Evolutionary conservation across 2,797 vertebrate genomes (phyloP).

Genomic region (Pangasius krempfi): DNA sequence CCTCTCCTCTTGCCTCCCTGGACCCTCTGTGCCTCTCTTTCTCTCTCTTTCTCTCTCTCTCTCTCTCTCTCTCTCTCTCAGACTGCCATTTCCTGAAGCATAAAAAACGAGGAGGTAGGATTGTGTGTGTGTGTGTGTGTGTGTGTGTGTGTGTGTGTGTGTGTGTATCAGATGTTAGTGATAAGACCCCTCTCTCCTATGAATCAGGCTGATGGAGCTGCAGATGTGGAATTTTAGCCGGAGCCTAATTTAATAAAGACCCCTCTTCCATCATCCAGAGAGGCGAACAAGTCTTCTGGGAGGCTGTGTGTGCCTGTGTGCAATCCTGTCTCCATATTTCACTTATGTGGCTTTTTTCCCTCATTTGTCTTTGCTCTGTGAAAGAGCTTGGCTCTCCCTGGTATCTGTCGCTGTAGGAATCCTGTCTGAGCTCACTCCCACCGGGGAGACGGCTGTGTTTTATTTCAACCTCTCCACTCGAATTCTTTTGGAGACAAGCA

Average conservation of each 20-base stretch:
- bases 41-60: slow-evolving; percentile 33
- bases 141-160: slow-evolving; percentile 31
- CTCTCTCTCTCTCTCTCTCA: neutral
- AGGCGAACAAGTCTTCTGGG: slow-evolving; percentile 52
- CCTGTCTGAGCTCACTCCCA: slow-evolving; percentile 58
- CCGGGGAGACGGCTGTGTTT: slow-evolving; percentile 58
- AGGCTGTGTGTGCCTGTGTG: slow-evolving; percentile 48
- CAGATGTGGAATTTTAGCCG: slow-evolving; percentile 64
- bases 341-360: slow-evolving; percentile 34
- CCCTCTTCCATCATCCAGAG: slow-evolving; percentile 45
- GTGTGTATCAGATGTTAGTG: slow-evolving; percentile 61
- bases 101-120: slow-evolving; percentile 25
- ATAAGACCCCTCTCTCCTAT: slow-evolving; percentile 60
- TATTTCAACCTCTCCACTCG: slow-evolving; percentile 67
- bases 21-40: slow-evolving; percentile 15
- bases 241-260: slow-evolving; percentile 60
- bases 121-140: slow-evolving; percentile 20
- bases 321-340: slow-evolving; percentile 49
- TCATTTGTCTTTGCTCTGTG: slow-evolving; percentile 56
- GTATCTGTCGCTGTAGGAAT: slow-evolving; percentile 65
- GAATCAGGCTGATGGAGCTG: slow-evolving; percentile 59
- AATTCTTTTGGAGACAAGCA: slow-evolving; percentile 70
- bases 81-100: slow-evolving; percentile 38
- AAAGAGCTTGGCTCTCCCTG: slow-evolving; percentile 64
- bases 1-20: neutral